phyloP scores from a whole-genome alignment of 2,113 vertebrate species.

The Pseudopipra pipra region DNA sequence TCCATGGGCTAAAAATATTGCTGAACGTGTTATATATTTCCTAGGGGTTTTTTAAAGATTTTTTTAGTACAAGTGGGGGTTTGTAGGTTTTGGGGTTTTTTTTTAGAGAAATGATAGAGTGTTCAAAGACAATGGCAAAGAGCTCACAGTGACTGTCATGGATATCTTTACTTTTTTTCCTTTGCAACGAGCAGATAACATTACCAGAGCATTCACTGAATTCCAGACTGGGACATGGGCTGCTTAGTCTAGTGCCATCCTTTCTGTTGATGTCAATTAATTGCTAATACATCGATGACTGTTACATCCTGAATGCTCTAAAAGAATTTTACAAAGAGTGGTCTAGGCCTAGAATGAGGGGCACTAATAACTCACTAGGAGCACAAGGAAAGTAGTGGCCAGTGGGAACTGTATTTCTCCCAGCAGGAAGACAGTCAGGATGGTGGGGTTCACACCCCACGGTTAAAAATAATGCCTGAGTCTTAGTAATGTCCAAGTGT shows the following conservation, averaged over 20 bases:
- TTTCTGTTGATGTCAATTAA: neutral
- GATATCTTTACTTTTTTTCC: neutral
- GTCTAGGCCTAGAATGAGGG: neutral
- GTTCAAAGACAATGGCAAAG: neutral
- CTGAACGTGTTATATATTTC: neutral
- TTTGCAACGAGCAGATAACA: neutral
- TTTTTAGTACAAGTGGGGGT: neutral
- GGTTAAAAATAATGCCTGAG: neutral
- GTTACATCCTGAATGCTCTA: neutral
- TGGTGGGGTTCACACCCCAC: neutral
- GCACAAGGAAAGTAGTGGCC: neutral
- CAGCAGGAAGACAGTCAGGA: neutral
- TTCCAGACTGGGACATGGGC: neutral
- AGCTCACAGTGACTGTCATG: neutral
- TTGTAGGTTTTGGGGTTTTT: neutral
- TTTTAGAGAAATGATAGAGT: neutral
- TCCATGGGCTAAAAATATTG: neutral
- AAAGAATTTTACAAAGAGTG: neutral
- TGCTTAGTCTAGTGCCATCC: neutral
- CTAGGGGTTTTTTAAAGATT: neutral
- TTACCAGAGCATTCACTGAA: neutral
- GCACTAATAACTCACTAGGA: neutral
- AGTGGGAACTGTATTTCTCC: neutral
- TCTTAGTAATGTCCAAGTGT: neutral
- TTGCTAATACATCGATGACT: neutral